Evolutionary conservation across 2,888 invertebrate genomes (phyloP).

Genomic region (Caenorhabditis panamensis): DNA sequence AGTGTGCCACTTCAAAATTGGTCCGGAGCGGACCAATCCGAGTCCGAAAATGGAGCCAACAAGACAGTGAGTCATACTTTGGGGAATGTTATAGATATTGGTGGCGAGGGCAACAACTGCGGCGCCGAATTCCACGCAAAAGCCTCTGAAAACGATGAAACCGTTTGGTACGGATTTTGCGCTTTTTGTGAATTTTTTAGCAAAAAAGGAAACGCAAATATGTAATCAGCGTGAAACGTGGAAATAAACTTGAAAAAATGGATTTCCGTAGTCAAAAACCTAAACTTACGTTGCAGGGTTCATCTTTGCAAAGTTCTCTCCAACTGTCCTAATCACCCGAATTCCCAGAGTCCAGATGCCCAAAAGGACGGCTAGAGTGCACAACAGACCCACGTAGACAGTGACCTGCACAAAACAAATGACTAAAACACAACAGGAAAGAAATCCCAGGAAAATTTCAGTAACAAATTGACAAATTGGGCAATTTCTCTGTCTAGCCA

Average conservation of each 20-base stretch:
- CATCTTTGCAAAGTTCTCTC: conserved; percentile 86
- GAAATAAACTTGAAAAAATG: too few relatives aligned
- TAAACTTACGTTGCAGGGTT: conserved; percentile 60
- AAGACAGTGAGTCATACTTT: conserved; percentile 98
- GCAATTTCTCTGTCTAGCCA: too few relatives aligned
- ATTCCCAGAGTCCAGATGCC: conserved; percentile 97
- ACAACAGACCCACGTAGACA: conserved; percentile 42
- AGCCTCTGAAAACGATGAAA: conserved; percentile 86
- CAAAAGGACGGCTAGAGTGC: conserved; percentile 88
- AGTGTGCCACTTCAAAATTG: conserved; percentile 53
- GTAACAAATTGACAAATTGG: too few relatives aligned
- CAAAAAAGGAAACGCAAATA: too few relatives aligned
- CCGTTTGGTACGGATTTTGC: too few relatives aligned
- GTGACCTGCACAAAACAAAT: conserved; percentile 47
- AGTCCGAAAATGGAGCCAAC: conserved; percentile 83
- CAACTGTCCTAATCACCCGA: conserved; percentile 95
- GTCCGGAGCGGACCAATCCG: conserved; percentile 55
- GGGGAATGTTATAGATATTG: conserved; percentile 95
- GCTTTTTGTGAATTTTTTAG: too few relatives aligned
- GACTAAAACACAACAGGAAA: too few relatives aligned
- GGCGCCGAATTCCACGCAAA: conserved; percentile 95
- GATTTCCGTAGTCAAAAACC: too few relatives aligned
- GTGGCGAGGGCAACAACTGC: conserved; percentile 95
- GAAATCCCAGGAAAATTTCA: too few relatives aligned
- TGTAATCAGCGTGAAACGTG: too few relatives aligned